Percentiles rank a stretch among this genome's conserved stretches.
These are phyloP conservation scores for Carcina quercana DNA, from an alignment of 2,888 invertebrate species.

Conservation along the genomic window DNA sequence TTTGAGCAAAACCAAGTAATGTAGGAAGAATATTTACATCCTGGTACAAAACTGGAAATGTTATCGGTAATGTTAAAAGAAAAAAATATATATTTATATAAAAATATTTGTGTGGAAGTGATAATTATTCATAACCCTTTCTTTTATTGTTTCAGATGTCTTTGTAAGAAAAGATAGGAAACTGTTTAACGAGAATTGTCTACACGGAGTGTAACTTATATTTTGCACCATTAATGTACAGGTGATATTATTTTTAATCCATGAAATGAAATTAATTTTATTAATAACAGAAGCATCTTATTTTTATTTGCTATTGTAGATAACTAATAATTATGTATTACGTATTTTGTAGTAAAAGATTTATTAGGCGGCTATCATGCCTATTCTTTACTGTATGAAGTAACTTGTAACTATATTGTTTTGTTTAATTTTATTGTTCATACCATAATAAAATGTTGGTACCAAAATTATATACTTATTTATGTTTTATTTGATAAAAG, in stretches of 20 bases:
- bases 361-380: constrained; percentile 37
- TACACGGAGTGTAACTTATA: constrained; percentile 38
- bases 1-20: too few species aligned
- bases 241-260: constrained; percentile 31
- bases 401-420: constrained; percentile 53
- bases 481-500: too few species aligned
- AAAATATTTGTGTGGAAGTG: too few species aligned
- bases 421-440: constrained; percentile 40
- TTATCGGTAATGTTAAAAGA: too few species aligned
- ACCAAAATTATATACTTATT: too few species aligned
- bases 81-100: too few species aligned
- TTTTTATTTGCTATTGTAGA: constrained; percentile 36
- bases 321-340: constrained; percentile 24
- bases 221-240: constrained; percentile 40
- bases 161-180: too few species aligned
- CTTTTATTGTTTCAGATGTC: too few species aligned
- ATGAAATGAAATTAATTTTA: constrained; percentile 22
- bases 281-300: constrained; percentile 12
- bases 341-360: constrained; percentile 39
- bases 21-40: too few species aligned
- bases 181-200: too few species aligned
- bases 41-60: too few species aligned
- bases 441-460: constrained; percentile 48
- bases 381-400: constrained; percentile 37
- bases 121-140: too few species aligned